phyloP scores from a whole-genome alignment of 2,888 invertebrate species.

The Cheilosia pagana region DNA sequence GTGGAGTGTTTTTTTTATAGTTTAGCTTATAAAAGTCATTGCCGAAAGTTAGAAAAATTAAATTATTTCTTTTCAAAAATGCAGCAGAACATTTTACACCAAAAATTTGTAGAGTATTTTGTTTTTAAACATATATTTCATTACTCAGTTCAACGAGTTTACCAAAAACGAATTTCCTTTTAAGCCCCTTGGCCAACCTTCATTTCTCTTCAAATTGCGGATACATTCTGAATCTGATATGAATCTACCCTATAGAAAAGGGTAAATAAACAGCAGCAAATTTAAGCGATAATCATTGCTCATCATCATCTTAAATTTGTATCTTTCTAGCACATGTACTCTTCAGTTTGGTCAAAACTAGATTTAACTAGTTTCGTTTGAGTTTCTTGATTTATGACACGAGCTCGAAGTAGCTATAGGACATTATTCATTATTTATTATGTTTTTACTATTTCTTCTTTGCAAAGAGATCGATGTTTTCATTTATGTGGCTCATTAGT shows the following conservation, averaged over 20 bases:
- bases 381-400: conserved; percentile 8
- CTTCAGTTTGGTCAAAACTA: neutral
- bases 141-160: too few species aligned
- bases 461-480: conserved; percentile 12
- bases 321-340: neutral
- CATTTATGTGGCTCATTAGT: neutral
- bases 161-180: too few species aligned
- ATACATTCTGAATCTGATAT: neutral
- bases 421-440: conserved; percentile 5
- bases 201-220: neutral
- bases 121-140: too few species aligned
- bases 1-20: too few species aligned
- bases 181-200: too few species aligned
- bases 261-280: neutral
- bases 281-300: neutral
- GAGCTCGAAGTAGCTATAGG: neutral
- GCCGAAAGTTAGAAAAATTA: too few species aligned
- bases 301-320: neutral
- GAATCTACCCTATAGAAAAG: neutral
- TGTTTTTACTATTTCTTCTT: neutral
- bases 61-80: too few species aligned
- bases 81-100: too few species aligned
- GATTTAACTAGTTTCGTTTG: conserved; percentile 22
- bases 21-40: too few species aligned
- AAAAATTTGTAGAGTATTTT: too few species aligned